Base-by-base conservation (phyloP, 1,140 invertebrate genomes). In the Eurosta solidaginis region DNA sequence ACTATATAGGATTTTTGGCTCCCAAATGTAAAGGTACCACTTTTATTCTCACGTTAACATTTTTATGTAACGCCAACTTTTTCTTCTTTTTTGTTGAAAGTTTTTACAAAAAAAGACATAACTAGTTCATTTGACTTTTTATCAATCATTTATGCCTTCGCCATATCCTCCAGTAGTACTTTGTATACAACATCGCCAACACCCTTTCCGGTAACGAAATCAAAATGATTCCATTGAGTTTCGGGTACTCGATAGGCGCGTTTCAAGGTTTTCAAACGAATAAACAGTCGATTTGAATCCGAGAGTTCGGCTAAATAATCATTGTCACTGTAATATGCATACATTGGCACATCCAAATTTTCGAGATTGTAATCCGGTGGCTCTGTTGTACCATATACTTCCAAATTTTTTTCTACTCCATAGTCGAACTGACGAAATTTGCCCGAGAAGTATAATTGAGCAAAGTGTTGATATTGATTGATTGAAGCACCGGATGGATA, bases 241-340 rank as follows among this genome's bases (percentile, higher is more conserved):
- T 84, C 79, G 0, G 85, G 82, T 0, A 91, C 83, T 74, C 85
- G 82, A 54, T 89, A 85, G 84, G 82, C 84, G 80, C 82, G 87
- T 1, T 80, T 81, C 82, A 85, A 79, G 88, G 84, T 85, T 50
- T 82, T 84, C 33, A 85, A 77, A 3, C 2, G 84, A 80, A n/a
- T 85, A 82, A 81, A 82, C n/a, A 92, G 78, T 36, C 45, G 63
- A 10, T 82, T 80, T 0, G 90, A 81, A 78, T 90, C 91, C 68
- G 84, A 81, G 6, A 90, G 84, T 52, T 89, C 84, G 20, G 90
- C 88, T 0, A 92, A 83, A 84, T 89, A 90, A 82, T 94, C 94
- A 6, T 90, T 88, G 1, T 89, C 84, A 27, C 92, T 91, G 52
- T 90, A 93, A 80, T 92, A 92, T 1, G 94, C 78, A 2, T 90